Evolutionary conservation across 2,888 invertebrate species (phyloP), one percentile per base, ranked within the genome.

Genomic region (Aphrophora alni): DNA sequence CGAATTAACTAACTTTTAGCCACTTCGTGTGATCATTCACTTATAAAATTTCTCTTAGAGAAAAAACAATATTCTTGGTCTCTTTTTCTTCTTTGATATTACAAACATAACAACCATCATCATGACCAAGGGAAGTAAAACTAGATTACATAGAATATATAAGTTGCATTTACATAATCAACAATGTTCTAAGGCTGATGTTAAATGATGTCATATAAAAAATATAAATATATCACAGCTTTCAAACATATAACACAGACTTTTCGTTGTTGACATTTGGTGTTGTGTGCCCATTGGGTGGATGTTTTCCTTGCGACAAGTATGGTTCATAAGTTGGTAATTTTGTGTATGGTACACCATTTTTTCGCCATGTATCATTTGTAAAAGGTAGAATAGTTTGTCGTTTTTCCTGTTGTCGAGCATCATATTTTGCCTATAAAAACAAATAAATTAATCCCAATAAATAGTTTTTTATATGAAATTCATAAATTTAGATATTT

Each of bases 371-470:
- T 14, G 59, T 33, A 27, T 78, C 72, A 7, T 59, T 80, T 69
- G 88, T 88, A 80, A 89, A 89, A 2, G 93, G 93, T 82, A 94
- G 87, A 28, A 91, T 83, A 38, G 90, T 88, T 84, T 90, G 89
- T 83, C 89, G 89, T 75, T 89, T 89, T 75, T 90, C 89, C 7
- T 88, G 88, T 80, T 89, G 87, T 85, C 90, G 90, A 68, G 93
- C 91, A 86, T 94, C 92, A 85, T 93, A 94, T 87, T 94, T 94
- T 0, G 94, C 94, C 92, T 92, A 86, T 82, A 88, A 88, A 84
- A n/a, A n/a, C n/a, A n/a, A n/a, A n/a, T 83, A 75, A 81, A 10
- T 77, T 59, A n/a, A 75, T n/a, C n/a, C n/a, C n/a, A 80, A 44
- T 68, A 78, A 71, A 78, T 69, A 25, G 72, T 38, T 80, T 44